Base-by-base conservation (phyloP, 2,888 invertebrate genomes). In the Apocheima hispidaria region DNA sequence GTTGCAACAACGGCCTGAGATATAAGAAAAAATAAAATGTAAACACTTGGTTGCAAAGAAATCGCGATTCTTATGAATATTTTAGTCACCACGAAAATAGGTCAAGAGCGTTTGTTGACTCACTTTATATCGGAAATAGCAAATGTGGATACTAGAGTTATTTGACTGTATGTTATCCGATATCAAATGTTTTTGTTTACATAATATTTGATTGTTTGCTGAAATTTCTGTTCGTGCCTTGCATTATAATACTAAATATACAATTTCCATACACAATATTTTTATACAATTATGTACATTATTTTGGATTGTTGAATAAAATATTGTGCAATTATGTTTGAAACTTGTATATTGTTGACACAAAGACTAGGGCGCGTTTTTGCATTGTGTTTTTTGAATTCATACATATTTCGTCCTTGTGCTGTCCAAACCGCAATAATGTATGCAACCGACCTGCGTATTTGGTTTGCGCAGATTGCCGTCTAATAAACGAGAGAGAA, bases 311-410 rank as follows among this genome's bases (percentile, higher is more conserved):
- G 49, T 50, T 43, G 36, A 57, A 26, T 51, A 5, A n/a, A 53
- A 30, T 33, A 53, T 36, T 51, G 28, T 60, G 51, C 55, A 61
- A 52, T 56, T 56, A 35, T 49, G 26, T 38, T 44, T 30, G 21
- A 9, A 28, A 50, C 43, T 38, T n/a, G 30, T 55, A 35, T 36
- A 14, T 30, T 38, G 18, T 41, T 33, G 40, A 38, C 20, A 20
- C 5, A 54, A 35, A 46, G 52, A 59, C 28, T 60, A 44, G 28
- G 44, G 44, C 4, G 10, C 9, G 7, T 14, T 1, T 43, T 43
- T 23, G 12, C 21, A 4, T 20, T 12, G 10, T 18, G 21, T 40
- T n/a, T n/a, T n/a, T n/a, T n/a, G n/a, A n/a, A n/a, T n/a, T n/a
- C n/a, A n/a, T n/a, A n/a, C n/a, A n/a, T n/a, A n/a, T n/a, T n/a